Conservation (phyloP, 2,113 vertebrate genomes). For the Tamias sibiricus region DNA sequence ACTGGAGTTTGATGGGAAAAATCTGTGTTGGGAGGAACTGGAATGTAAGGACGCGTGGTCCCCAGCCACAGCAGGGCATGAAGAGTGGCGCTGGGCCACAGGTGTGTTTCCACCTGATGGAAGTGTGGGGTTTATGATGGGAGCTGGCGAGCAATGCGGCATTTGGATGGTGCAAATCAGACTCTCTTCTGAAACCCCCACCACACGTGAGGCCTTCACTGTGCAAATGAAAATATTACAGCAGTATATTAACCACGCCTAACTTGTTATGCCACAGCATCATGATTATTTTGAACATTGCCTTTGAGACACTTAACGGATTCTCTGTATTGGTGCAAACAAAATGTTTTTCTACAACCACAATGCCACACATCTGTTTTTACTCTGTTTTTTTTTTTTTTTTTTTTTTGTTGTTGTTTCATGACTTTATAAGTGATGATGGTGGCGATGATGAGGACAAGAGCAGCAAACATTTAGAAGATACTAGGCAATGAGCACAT, state of each 20-base stretch:
- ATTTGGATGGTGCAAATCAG: not conserved
- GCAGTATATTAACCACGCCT: not conserved
- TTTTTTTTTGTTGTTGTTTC: not conserved
- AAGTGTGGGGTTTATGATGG: not conserved
- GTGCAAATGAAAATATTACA: not conserved
- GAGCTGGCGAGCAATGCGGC: not conserved
- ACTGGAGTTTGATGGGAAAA: not conserved
- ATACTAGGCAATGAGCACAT: not conserved
- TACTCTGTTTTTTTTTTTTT: not conserved
- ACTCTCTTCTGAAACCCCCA: not conserved
- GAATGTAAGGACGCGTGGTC: not conserved
- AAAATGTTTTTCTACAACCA: not conserved
- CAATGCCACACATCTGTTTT: not conserved
- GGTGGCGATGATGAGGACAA: not conserved
- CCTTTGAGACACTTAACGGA: not conserved
- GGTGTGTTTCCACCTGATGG: not conserved
- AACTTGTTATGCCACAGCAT: not conserved
- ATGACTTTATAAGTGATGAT: not conserved
- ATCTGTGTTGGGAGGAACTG: not conserved
- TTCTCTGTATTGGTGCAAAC: not conserved
- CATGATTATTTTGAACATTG: not conserved
- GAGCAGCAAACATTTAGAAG: not conserved
- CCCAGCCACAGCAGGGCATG: fast-evolving
- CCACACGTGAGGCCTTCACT: not conserved
- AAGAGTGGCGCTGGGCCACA: not conserved